These are phyloP conservation scores for Phylloscopus collybita DNA, from an alignment of 2,797 vertebrate species.

Conservation along the genomic window DNA sequence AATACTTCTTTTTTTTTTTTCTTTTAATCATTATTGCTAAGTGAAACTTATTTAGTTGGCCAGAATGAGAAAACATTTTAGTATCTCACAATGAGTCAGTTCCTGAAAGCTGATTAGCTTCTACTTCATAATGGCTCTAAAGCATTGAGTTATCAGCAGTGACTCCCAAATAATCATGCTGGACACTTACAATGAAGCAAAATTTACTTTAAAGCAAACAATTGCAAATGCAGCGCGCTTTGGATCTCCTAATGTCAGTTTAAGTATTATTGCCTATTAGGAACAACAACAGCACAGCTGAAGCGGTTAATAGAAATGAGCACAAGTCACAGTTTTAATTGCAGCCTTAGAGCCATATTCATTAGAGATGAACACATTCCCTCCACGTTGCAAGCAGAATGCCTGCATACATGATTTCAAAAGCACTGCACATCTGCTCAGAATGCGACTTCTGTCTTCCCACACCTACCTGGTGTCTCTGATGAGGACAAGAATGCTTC, in stretches of 20 bases:
- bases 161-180: neutral
- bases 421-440: neutral
- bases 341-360: conserved; percentile 27
- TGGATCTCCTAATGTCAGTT: neutral
- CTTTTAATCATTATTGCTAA: neutral
- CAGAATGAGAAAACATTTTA: conserved; percentile 5
- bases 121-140: neutral
- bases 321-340: conserved; percentile 22
- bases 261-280: conserved; percentile 48
- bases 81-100: neutral
- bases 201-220: conserved; percentile 45
- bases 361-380: neutral
- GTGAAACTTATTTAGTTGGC: neutral
- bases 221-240: neutral
- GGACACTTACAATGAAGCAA: neutral
- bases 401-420: neutral
- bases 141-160: neutral
- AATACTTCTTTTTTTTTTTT: neutral
- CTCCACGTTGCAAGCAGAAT: neutral
- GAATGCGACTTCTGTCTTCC: neutral
- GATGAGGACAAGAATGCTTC: neutral
- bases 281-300: conserved; percentile 11
- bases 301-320: neutral
- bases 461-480: neutral
- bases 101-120: conserved; percentile 9